These are phyloP conservation scores for Ceratitis capitata DNA, from an alignment of 1,140 invertebrate genomes.

Conservation along the genomic window DNA sequence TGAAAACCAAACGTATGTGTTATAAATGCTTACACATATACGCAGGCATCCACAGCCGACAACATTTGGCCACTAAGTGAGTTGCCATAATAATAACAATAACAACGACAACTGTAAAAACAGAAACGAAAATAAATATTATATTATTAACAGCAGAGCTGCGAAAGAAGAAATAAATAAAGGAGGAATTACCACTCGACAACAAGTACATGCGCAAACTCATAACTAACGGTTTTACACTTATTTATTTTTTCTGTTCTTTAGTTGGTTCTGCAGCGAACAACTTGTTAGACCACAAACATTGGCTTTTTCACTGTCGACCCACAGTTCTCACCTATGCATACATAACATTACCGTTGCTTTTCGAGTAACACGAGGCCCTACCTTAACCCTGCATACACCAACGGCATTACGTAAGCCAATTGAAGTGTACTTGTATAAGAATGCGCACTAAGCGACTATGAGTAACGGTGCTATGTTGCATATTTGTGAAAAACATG, in stretches of 20 bases:
- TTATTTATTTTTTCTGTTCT: neutral
- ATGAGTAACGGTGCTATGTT: too few species aligned
- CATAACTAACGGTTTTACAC: slow-evolving; percentile 17
- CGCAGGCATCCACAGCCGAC: neutral
- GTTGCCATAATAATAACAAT: slow-evolving; percentile 13
- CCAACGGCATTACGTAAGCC: neutral
- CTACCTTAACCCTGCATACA: neutral
- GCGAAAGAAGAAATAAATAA: neutral
- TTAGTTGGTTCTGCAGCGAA: neutral
- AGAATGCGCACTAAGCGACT: neutral
- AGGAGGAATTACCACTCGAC: slow-evolving; percentile 2
- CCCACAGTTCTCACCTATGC: neutral
- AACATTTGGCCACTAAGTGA: slow-evolving; percentile 10
- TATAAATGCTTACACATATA: neutral
- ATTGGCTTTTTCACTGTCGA: neutral
- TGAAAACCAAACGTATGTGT: neutral
- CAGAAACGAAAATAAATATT: slow-evolving; percentile 21
- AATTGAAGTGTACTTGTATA: neutral
- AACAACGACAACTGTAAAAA: slow-evolving; percentile 18
- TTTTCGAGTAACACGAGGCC: neutral
- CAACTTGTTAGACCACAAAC: neutral
- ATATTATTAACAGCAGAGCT: neutral
- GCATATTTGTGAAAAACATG: too few species aligned
- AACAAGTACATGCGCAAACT: neutral
- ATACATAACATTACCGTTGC: slow-evolving; percentile 6